A percentile compares a stretch with the other conserved stretches of the same genome.
These are phyloP conservation scores for Procambarus virginalis DNA, from an alignment of 1,140 invertebrate species.

Conservation along the genomic window DNA sequence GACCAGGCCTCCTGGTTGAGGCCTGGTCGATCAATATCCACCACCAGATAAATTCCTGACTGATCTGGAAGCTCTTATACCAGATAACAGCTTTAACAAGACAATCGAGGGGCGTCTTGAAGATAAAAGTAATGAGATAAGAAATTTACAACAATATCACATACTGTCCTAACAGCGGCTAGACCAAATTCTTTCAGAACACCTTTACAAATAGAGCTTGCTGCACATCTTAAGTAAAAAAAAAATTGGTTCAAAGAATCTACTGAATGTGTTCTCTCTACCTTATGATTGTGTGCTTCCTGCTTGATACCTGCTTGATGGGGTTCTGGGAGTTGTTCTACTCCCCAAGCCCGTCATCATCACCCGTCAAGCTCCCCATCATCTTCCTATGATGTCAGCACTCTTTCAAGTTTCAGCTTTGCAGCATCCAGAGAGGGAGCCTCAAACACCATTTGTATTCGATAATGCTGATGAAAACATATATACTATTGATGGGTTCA, in stretches of 20 bases:
- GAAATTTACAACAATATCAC: conserved; percentile 29
- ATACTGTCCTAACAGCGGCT: conserved; percentile 17
- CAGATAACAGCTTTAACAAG: not conserved
- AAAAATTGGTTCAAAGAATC: too few species aligned
- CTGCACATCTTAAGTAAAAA: not conserved
- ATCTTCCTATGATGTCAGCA: conserved; percentile 12
- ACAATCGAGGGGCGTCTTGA: not conserved
- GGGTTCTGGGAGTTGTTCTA: too few species aligned
- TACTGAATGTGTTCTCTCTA: not conserved
- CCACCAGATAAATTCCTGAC: not conserved
- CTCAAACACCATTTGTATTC: not conserved
- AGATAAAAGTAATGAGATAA: conserved; percentile 31
- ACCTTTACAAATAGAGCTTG: conserved; percentile 34
- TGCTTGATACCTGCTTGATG: too few species aligned
- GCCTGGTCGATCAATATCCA: not conserved
- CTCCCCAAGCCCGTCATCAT: too few species aligned
- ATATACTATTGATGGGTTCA: too few species aligned
- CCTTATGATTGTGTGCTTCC: conserved; percentile 14
- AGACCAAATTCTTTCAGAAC: conserved; percentile 35
- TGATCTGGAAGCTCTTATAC: not conserved
- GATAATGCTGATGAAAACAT: too few species aligned
- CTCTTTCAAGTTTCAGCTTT: conserved; percentile 33
- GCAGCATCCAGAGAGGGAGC: conserved; percentile 6
- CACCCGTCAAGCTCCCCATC: too few species aligned
- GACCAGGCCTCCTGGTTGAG: too few species aligned